Evolutionary conservation across 2,113 vertebrate genomes (phyloP).

Genomic region (Aptenodytes patagonicus): DNA sequence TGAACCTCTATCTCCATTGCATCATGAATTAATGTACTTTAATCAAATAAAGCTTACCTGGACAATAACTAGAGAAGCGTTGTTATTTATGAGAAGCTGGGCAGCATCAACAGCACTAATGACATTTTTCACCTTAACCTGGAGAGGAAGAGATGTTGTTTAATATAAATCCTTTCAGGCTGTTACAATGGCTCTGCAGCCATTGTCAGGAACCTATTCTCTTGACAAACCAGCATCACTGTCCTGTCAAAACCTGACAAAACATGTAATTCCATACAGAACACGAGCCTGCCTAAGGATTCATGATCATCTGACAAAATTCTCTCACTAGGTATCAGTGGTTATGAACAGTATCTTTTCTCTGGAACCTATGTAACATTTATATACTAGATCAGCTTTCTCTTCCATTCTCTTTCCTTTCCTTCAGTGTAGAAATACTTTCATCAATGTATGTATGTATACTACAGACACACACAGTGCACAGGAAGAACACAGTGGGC

Average conservation of each 20-base stretch:
- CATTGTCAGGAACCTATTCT: background rate
- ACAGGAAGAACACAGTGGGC: background rate
- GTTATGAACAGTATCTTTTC: background rate
- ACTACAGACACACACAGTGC: background rate
- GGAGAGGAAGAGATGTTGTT: background rate
- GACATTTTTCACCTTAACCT: constrained; percentile 81
- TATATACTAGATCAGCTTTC: background rate
- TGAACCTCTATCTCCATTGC: background rate
- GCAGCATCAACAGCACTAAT: constrained; percentile 78
- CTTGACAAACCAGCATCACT: background rate
- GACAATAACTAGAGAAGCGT: constrained; percentile 76
- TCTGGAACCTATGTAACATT: background rate
- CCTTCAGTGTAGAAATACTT: background rate
- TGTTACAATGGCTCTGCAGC: background rate
- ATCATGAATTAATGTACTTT: background rate
- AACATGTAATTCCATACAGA: background rate
- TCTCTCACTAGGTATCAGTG: background rate
- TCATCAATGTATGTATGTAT: background rate
- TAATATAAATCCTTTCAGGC: background rate
- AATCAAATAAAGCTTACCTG: constrained; percentile 70
- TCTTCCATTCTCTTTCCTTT: background rate
- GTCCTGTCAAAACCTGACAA: background rate
- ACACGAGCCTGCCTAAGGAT: background rate
- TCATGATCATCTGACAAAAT: background rate
- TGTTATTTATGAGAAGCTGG: constrained; percentile 84